Evolutionary conservation across 2,113 vertebrate genomes (phyloP).

Genomic region (Gavialis gangeticus): DNA sequence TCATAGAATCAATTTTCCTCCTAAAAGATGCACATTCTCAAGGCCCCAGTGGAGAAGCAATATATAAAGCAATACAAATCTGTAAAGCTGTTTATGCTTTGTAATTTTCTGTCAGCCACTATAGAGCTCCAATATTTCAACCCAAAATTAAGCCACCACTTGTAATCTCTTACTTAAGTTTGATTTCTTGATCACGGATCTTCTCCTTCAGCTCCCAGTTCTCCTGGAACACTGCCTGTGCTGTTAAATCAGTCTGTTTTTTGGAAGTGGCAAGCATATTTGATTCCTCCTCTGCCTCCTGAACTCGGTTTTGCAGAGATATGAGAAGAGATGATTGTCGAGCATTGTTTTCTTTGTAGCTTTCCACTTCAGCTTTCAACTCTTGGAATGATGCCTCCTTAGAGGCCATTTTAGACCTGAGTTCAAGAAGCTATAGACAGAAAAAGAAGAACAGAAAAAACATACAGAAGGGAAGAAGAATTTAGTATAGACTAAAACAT

Average conservation of each 20-base stretch:
- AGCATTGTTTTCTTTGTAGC: conserved; percentile 81
- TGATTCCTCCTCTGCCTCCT: conserved; percentile 81
- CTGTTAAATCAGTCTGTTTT: conserved; percentile 71
- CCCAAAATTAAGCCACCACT: neutral
- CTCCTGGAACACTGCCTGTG: conserved; percentile 72
- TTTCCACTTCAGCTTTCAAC: conserved; percentile 79
- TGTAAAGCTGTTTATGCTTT: neutral
- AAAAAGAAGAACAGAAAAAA: neutral
- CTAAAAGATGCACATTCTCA: neutral
- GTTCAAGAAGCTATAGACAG: conserved; percentile 76
- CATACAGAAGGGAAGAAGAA: neutral
- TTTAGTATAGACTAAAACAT: neutral
- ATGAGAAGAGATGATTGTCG: conserved; percentile 80
- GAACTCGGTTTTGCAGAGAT: conserved; percentile 77
- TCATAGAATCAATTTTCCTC: neutral
- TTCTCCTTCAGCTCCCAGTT: conserved; percentile 77
- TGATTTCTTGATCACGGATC: conserved; percentile 64
- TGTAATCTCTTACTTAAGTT: conserved; percentile 78
- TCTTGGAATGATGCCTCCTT: conserved; percentile 80
- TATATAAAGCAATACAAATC: neutral
- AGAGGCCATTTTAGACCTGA: conserved; percentile 75
- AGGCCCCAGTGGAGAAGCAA: neutral
- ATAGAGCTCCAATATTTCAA: neutral
- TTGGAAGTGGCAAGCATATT: conserved; percentile 61
- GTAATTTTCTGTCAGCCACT: neutral